Conservation (phyloP, 2,113 vertebrate genomes). For the Gnathonemus longibarbis region DNA sequence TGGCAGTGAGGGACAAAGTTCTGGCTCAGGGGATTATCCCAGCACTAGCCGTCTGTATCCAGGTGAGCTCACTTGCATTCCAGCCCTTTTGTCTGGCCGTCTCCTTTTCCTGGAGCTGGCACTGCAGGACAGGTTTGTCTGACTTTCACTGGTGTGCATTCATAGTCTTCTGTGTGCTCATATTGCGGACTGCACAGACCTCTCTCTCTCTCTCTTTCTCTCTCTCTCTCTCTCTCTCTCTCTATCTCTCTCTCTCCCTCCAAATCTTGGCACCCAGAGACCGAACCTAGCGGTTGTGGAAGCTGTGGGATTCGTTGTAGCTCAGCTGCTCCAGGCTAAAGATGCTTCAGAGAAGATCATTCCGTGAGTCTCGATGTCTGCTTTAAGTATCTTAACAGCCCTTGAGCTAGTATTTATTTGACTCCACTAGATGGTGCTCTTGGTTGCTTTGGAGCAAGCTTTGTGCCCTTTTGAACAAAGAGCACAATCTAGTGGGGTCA, state of each 20-base stretch:
- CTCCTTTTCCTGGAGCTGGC: background rate
- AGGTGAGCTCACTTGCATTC: conserved; percentile 55
- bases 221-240: background rate
- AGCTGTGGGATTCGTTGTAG: conserved; percentile 80
- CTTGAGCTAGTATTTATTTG: background rate
- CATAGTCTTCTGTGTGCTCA: background rate
- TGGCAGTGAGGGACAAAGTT: conserved; percentile 73
- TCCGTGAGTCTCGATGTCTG: conserved; percentile 61
- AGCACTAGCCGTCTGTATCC: conserved; percentile 71
- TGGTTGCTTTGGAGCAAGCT: background rate
- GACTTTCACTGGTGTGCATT: background rate
- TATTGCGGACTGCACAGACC: background rate
- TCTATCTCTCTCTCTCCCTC: conserved; percentile 13
- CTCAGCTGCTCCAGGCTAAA: conserved; percentile 84
- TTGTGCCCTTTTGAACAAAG: background rate
- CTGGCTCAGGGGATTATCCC: conserved; percentile 84
- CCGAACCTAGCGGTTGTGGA: conserved; percentile 78
- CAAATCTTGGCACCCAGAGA: conserved; percentile 60
- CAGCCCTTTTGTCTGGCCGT: background rate
- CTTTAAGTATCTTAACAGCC: background rate
- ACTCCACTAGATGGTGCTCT: background rate
- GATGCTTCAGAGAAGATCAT: conserved; percentile 70
- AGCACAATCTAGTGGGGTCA: background rate
- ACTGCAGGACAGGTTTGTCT: background rate
- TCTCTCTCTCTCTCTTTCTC: background rate